These are phyloP conservation scores for Oreohelix idahoensis DNA, from an alignment of 1,140 invertebrate species.

Conservation along the genomic window DNA sequence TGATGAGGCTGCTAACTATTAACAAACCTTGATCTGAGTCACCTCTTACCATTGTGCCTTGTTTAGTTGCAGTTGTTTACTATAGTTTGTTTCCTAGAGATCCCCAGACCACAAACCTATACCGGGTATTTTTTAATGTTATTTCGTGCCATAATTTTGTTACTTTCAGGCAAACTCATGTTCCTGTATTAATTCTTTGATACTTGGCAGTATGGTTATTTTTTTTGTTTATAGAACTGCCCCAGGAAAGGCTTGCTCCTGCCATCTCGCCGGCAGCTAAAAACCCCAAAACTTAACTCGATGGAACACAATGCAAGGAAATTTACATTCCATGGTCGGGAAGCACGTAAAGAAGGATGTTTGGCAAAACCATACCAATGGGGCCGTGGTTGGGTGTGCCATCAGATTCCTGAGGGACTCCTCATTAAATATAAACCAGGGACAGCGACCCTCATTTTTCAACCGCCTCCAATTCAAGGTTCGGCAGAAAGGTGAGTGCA, in stretches of 20 bases:
- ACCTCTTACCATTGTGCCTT: too few species aligned
- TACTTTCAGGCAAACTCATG: too few species aligned
- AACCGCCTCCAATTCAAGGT: conserved; percentile 97
- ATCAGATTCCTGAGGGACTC: conserved; percentile 79
- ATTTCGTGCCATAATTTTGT: background rate
- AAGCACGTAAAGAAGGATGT: conserved; percentile 74
- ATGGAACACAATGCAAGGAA: conserved; percentile 92
- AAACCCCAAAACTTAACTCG: conserved; percentile 84
- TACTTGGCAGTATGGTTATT: too few species aligned
- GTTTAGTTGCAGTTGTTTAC: too few species aligned
- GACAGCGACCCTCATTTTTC: conserved; percentile 91
- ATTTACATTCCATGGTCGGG: conserved; percentile 93
- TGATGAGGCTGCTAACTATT: too few species aligned
- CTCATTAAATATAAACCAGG: conserved; percentile 78
- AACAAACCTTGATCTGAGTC: too few species aligned
- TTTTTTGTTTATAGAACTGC: conserved; percentile 65
- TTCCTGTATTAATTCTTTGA: too few species aligned
- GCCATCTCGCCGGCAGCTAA: conserved; percentile 62
- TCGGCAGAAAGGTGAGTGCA: conserved; percentile 90
- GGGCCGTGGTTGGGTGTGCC: conserved; percentile 72
- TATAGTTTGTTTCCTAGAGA: too few species aligned
- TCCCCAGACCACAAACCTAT: too few species aligned
- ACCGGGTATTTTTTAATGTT: too few species aligned
- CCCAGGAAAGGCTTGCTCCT: conserved; percentile 61
- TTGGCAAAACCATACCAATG: conserved; percentile 73